Evolutionary conservation across 2,113 vertebrate species (phyloP), one percentile per base, ranked within the genome.

Genomic region (Actinemys pallida): DNA sequence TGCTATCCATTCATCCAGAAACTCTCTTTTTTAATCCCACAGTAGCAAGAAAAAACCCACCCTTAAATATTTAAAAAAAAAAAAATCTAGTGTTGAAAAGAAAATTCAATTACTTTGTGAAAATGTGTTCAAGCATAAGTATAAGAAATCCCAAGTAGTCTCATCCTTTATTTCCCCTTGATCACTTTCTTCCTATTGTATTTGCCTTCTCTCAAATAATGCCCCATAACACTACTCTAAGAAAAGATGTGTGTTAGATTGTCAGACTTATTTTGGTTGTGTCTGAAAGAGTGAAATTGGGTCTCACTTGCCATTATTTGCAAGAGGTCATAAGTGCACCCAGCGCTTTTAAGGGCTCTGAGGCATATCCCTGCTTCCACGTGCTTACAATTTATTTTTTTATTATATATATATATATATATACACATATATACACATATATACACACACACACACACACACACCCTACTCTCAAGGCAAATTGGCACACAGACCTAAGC

Each of bases 1-100:
- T 91, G 92, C 83, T 87, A 45, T 20, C 29, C 1, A 80, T 90
- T 96, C 7, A 81, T 80, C 52, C 81, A 92, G 83, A 95, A 91
- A 62, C 3, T 92, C 84, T 16, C 17, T 50, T 50, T 50, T 50
- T 50, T 50, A 50, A 50, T 50, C 50, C 50, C 50, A 50, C 50
- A 50, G 50, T 50, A 50, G 50, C 50, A 50, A 10, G 1, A 93
- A 86, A 86, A 72, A 24, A 89, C 93, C 86, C 6, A 81, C 7
- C 27, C 12, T 76, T 76, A 86, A 57, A 50, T 86, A 49, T 82
- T 85, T 59, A 47, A 47, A 47, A 47, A 47, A 42, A 42, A 42
- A 1, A 75, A 52, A n/a, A 0, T 0, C 1, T 72, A 5, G 1
- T 8, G 78, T 92, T 39, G 69, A 79, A 56, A 82, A 85, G 10